Conservation (phyloP, 2,113 vertebrate species). For the rat (Rattus norvegicus) region DNA sequence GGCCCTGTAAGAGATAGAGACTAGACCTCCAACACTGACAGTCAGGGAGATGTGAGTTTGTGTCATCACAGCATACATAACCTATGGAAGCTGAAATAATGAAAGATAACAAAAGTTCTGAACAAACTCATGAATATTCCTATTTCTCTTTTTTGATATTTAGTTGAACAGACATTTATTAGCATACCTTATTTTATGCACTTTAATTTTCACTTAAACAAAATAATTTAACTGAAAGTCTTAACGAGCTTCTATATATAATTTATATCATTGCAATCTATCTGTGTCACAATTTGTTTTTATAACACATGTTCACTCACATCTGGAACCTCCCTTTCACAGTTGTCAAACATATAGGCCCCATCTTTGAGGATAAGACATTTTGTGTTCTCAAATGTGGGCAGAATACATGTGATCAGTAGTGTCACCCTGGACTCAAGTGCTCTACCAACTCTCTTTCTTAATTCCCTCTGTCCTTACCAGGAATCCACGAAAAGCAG, state of each 20-base stretch:
- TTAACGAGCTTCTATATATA: too few species aligned
- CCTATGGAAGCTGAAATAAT: too few species aligned
- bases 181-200: not conserved
- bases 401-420: not conserved
- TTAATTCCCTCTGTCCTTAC: not conserved
- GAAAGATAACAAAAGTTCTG: too few species aligned
- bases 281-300: too few species aligned
- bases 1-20: not conserved
- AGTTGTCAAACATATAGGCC: rapidly evolving
- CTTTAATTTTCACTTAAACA: too few species aligned
- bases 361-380: not conserved
- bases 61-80: too few species aligned
- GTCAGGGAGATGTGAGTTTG: not conserved
- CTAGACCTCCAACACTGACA: rapidly evolving
- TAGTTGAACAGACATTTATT: not conserved
- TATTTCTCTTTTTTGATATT: not conserved
- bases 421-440: rapidly evolving
- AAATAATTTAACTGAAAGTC: too few species aligned
- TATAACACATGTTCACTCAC: not conserved
- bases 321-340: not conserved
- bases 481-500: not conserved
- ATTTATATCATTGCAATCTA: too few species aligned
- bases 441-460: not conserved
- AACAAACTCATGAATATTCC: too few species aligned
- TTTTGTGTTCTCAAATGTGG: too few species aligned